Base-by-base conservation (phyloP, 1,140 invertebrate species). In the Psilanteris sp. region DNA sequence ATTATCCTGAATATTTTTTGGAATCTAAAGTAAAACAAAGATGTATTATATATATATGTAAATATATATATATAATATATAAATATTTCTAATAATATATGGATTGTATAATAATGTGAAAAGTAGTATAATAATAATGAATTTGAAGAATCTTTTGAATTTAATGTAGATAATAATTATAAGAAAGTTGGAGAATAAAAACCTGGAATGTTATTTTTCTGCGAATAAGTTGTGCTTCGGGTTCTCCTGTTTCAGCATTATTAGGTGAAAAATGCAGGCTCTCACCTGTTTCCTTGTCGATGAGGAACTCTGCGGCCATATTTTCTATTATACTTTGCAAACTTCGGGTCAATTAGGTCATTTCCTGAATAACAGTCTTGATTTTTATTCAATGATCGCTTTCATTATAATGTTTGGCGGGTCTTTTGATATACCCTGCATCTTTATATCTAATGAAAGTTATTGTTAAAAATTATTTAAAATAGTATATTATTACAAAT, bases 271-370 rank as follows among this genome's bases (percentile, higher is more conserved):
- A 59, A 27, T 54, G 66, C 16, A 83, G 59, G 24, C 64, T 78
- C 52, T 87, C 85, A 7, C 85, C 85, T 15, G 85, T 87, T 39
- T 87, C 85, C 15, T 81, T 46, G 29, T 87, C 85, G 10, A 87
- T 59, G 32, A 81, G 77, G 9, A 79, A 81, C 78, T 22, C 59
- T 10, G 67, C 67, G 55, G 67, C 67, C 67, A 71, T 71, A 62
- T 55, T 71, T 71, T 26, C 26, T 62, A 18, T 71, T 71, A 37
- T 10, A 24, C 26, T 55, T 31, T 55, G 41, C 34, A 10, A 26
- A 55, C 32, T n/a, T n/a, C 14, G 16, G 68, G 68, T 72, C 68
- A 50, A 7, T 18, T 26, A 26, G 64, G 41, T 77, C 73, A 18
- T 26, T 68, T 16, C 48, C 41, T 55, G 15, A 31, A 46, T 26